Base-by-base conservation (phyloP, 2,797 vertebrate species). In the Australoheros facetus region DNA sequence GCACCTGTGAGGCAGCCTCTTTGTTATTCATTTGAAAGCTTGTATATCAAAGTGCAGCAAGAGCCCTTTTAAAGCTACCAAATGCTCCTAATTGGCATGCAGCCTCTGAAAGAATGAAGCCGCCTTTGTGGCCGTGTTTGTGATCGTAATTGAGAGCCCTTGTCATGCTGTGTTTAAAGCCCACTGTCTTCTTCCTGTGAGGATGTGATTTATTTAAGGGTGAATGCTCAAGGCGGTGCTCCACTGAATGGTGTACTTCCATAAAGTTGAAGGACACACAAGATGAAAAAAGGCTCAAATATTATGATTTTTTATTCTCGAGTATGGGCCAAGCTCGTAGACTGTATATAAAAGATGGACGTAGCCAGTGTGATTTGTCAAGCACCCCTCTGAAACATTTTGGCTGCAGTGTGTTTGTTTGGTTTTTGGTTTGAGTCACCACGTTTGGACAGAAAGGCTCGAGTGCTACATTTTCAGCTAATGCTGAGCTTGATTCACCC, bases 1-100 rank as follows among this genome's bases (percentile, higher is more conserved):
- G 64, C 78, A 75, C 60, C 80, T 88, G 83, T 72, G 19, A 39
- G 34, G 21, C 51, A 28, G 28, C 39, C 59, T 80, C 39, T 48
- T 66, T 48, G 62, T 66, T 66, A 30, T 79, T 66, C 14, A 69
- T 81, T 57, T 81, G 14, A 78, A 75, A 62, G 56, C 48, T 21
- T 72, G n/a, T 5, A 78, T 51, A 76, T 75, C 53, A 85, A 83
- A 76, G 75, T 81, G 69, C 42, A 30, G 37, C 75, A 45, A 32
- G 51, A 74, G 56, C 66, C 76, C 56, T 1, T 76, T 73, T n/a
- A 59, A 13, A 66, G 64, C 64, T 26, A 62, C 75, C 57, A 74
- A 66, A 83, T 30, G 60, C 60, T 17, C 4, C 39, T 77, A 60
- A 79, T 72, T 76, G 69, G 7, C 39, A 64, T 55, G 42, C 62